These are phyloP conservation scores for Serrognathus titanus DNA, from an alignment of 2,888 invertebrate species.

Conservation along the genomic window DNA sequence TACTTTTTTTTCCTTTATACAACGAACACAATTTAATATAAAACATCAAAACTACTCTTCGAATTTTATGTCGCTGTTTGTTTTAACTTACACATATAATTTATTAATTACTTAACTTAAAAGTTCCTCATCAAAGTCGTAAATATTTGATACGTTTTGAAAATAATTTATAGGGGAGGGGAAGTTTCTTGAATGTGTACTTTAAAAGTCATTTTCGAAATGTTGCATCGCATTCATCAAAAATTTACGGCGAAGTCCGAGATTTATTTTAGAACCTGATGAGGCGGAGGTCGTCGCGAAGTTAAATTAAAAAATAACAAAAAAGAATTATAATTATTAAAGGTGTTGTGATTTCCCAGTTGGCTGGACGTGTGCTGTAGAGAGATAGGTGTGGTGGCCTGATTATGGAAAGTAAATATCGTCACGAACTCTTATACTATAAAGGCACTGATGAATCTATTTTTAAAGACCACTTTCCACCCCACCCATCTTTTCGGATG, in stretches of 20 bases:
- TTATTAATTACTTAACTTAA: too few species aligned
- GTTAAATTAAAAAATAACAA: slow-evolving; percentile 27
- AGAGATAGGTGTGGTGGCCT: slow-evolving; percentile 32
- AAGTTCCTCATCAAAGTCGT: too few species aligned
- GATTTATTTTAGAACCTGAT: neutral
- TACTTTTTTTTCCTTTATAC: too few species aligned
- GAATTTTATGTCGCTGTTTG: too few species aligned
- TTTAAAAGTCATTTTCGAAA: slow-evolving; percentile 1
- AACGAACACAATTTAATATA: too few species aligned
- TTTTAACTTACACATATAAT: too few species aligned
- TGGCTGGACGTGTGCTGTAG: slow-evolving; percentile 29
- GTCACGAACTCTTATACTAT: slow-evolving; percentile 30
- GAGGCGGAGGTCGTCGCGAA: slow-evolving; percentile 19
- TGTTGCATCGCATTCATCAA: neutral
- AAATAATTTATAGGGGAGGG: too few species aligned
- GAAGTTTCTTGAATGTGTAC: too few species aligned
- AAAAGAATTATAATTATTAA: slow-evolving; percentile 37
- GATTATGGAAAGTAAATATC: slow-evolving; percentile 36
- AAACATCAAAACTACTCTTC: too few species aligned
- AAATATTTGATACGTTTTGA: too few species aligned
- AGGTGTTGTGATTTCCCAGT: slow-evolving; percentile 41
- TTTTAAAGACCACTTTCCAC: slow-evolving; percentile 28
- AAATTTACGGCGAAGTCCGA: neutral
- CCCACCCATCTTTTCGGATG: slow-evolving; percentile 10
- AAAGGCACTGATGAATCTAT: slow-evolving; percentile 29